phyloP scores from a whole-genome alignment of 2,113 vertebrate genomes.

The Pseudois nayaur region DNA sequence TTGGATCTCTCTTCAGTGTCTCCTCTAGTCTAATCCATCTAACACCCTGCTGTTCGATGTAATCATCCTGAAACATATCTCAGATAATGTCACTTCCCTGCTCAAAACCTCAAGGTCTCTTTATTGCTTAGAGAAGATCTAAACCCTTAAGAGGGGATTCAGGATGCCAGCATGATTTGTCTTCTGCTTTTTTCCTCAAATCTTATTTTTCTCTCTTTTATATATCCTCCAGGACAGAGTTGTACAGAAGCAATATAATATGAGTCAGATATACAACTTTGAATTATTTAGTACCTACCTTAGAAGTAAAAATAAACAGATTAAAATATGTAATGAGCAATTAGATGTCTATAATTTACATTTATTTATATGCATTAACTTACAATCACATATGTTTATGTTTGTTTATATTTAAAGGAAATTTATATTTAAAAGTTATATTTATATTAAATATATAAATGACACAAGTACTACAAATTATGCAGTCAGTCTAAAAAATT shows the following conservation, averaged over 20 bases:
- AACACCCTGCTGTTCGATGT: not conserved
- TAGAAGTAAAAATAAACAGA: not conserved
- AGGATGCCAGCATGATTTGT: not conserved
- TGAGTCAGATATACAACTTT: not conserved
- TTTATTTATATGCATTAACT: not conserved
- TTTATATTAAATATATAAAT: not conserved
- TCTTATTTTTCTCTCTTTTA: not conserved
- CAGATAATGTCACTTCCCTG: not conserved
- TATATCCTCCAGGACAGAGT: not conserved
- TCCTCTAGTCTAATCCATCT: constrained; percentile 23
- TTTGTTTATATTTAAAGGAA: not conserved
- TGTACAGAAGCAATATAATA: not conserved
- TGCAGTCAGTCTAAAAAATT: not conserved
- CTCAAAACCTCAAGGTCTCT: not conserved
- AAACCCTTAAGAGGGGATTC: not conserved
- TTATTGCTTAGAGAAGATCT: not conserved
- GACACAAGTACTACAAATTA: not conserved
- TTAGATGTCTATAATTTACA: not conserved
- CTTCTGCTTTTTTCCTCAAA: not conserved
- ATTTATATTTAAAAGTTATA: not conserved
- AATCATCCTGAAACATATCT: not conserved
- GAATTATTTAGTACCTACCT: not conserved
- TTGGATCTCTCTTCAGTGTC: not conserved
- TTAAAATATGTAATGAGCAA: not conserved
- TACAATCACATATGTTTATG: not conserved